Evolutionary conservation across 2,113 vertebrate genomes (phyloP), one percentile per base, ranked within the genome.

Genomic region (Cyphomyrus plagiostoma): DNA sequence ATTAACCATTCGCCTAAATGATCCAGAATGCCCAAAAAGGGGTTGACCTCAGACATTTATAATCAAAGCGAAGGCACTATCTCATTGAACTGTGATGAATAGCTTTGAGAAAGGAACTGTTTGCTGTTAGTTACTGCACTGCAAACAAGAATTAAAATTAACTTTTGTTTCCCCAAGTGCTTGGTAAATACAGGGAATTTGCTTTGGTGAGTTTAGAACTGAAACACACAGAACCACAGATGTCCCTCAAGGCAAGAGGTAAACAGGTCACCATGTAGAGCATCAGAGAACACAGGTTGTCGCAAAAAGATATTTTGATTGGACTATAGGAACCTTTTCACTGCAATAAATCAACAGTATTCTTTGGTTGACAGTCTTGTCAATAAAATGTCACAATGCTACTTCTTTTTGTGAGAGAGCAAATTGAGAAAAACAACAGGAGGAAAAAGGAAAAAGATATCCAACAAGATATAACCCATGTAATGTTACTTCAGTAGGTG

Each of bases 31-130:
- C 62, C 62, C 62, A 70, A 70, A 26, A 70, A 70, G 10, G 26
- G 26, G 62, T 70, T 70, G 62, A 70, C 62, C 62, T 70, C 62
- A 70, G 62, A 70, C 26, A 70, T 70, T 70, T 70, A 30, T 70
- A 70, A 70, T 70, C 62, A 70, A 70, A 70, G 62, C 3, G 10
- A 70, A 70, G 62, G 26, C 62, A 70, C 62, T 30, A 30, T 80
- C 74, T 80, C 74, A 80, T 42, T 80, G 35, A 80, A 80, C 74
- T 35, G 30, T 80, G 74, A 42, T 80, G 74, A 80, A 80, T 80
- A 19, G 35, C 74, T 80, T 42, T 0, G 3, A 42, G 74, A 35
- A 42, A 80, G 5, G 4, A 80, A 42, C 35, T 80, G 74, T n/a
- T 77, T 17, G 15, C 35, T 42, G 13, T 80, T 80, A 19, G 74